Conservation (phyloP, 2,888 invertebrate genomes). For the Ryuthela nishihirai region DNA sequence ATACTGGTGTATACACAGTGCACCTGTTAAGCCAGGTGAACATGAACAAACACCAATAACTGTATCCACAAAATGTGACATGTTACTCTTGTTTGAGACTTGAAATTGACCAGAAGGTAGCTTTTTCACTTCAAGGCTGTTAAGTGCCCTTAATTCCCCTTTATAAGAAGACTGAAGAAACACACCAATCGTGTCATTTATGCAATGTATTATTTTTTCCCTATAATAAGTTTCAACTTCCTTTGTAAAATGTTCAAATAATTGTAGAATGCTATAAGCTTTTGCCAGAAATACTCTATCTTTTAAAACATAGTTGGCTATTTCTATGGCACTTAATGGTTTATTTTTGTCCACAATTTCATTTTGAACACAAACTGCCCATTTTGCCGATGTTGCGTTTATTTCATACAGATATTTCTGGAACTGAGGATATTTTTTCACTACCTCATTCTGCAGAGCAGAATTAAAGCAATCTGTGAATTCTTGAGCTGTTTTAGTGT, state of each 20-base stretch:
- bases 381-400: constrained; percentile 10
- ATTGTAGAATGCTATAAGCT: constrained; percentile 23
- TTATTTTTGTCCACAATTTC: constrained; percentile 30
- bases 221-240: constrained; percentile 31
- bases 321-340: constrained; percentile 29
- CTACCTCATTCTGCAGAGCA: constrained; percentile 8
- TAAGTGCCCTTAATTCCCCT: constrained; percentile 19
- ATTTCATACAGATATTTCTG: constrained; percentile 19
- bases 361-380: constrained; percentile 34
- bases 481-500: constrained; percentile 23
- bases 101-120: constrained; percentile 21
- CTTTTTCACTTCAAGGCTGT: constrained; percentile 3
- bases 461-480: constrained; percentile 13
- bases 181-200: constrained; percentile 20
- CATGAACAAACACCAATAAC: constrained; percentile 33
- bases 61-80: constrained; percentile 25
- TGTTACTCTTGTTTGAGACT: constrained; percentile 19
- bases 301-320: constrained; percentile 28
- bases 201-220: constrained; percentile 29
- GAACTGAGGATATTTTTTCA: constrained; percentile 27
- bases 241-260: constrained; percentile 25
- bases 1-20: constrained; percentile 28
- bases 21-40: constrained; percentile 20
- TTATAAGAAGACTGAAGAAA: constrained; percentile 16
- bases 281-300: constrained; percentile 32